Conservation (phyloP, 2,888 invertebrate genomes). For the Eurytoma adleriae region DNA sequence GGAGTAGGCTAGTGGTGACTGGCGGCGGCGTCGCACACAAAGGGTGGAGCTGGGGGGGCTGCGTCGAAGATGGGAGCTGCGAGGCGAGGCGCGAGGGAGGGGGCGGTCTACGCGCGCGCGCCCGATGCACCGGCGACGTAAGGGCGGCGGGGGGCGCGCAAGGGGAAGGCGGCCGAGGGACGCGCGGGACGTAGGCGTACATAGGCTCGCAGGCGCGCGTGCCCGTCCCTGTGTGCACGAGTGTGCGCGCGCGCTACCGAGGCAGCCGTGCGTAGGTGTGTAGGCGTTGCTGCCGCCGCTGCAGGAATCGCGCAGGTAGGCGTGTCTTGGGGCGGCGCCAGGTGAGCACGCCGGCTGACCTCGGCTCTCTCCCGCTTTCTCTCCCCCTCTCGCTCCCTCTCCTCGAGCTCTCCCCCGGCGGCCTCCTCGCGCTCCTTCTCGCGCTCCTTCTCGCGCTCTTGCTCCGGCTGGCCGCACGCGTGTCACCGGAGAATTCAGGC, state of each 20-base stretch:
- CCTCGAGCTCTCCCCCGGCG: conserved; percentile 14
- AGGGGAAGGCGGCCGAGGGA: conserved; percentile 19
- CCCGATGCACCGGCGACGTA: conserved; percentile 1
- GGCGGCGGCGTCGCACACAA: conserved; percentile 11
- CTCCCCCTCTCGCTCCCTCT: conserved; percentile 29
- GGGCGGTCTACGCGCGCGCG: not conserved
- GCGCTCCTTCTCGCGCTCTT: not conserved
- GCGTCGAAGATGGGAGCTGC: conserved; percentile 27
- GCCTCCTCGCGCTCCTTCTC: not conserved
- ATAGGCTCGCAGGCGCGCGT: conserved; percentile 29
- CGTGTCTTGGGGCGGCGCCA: conserved; percentile 75
- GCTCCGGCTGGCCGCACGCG: conserved; percentile 10
- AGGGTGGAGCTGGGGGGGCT: conserved; percentile 1
- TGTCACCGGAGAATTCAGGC: conserved; percentile 43
- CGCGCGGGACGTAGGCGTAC: conserved; percentile 34
- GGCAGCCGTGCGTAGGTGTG: conserved; percentile 63
- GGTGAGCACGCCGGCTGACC: conserved; percentile 63
- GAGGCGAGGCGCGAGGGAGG: conserved; percentile 1
- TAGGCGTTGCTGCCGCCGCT: conserved; percentile 70
- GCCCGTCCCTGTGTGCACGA: conserved; percentile 8
- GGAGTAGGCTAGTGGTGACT: conserved; percentile 40
- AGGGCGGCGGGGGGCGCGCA: not conserved
- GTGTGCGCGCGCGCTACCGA: conserved; percentile 4
- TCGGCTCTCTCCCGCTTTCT: conserved; percentile 39
- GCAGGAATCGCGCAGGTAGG: conserved; percentile 73